A percentile compares a stretch with the other conserved stretches of the same genome.
phyloP scores from a whole-genome alignment of 1,140 invertebrate species.

The Hyles vespertilio region DNA sequence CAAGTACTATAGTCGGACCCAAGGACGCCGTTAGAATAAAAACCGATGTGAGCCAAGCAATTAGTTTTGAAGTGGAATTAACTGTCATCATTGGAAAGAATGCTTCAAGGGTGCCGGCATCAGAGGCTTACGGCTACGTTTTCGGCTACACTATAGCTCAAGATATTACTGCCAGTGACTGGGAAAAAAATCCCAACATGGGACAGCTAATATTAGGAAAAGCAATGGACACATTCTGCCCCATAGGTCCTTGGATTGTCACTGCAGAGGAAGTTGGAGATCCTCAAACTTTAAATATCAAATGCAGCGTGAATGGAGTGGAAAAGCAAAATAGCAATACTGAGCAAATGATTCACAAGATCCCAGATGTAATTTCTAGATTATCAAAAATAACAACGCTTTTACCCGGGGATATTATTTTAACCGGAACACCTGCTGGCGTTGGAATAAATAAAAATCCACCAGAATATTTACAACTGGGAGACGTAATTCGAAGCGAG shows the following conservation, averaged over 20 bases:
- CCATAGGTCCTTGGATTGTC: constrained; percentile 84
- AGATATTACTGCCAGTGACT: constrained; percentile 86
- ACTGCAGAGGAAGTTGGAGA: constrained; percentile 83
- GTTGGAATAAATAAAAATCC: constrained; percentile 86
- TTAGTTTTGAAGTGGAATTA: constrained; percentile 92
- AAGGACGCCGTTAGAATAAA: constrained; percentile 77
- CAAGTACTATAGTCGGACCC: constrained; percentile 85
- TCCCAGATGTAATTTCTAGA: constrained; percentile 85
- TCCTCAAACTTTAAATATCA: constrained; percentile 82
- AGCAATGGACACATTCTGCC: constrained; percentile 89
- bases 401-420: constrained; percentile 88
- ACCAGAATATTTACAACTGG: constrained; percentile 47
- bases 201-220: constrained; percentile 84
- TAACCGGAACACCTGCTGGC: constrained; percentile 92
- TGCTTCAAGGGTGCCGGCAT: constrained; percentile 79
- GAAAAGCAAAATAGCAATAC: constrained; percentile 88
- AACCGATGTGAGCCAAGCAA: constrained; percentile 34
- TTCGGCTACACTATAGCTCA: constrained; percentile 90
- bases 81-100: constrained; percentile 88
- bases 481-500: constrained; percentile 21
- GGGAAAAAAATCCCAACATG: constrained; percentile 87
- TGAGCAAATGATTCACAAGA: constrained; percentile 84
- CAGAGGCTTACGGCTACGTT: constrained; percentile 84
- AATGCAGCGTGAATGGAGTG: constrained; percentile 84
- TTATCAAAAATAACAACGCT: constrained; percentile 86